Conservation (phyloP, 2,797 vertebrate species). For the Pogonophryne albipinna region DNA sequence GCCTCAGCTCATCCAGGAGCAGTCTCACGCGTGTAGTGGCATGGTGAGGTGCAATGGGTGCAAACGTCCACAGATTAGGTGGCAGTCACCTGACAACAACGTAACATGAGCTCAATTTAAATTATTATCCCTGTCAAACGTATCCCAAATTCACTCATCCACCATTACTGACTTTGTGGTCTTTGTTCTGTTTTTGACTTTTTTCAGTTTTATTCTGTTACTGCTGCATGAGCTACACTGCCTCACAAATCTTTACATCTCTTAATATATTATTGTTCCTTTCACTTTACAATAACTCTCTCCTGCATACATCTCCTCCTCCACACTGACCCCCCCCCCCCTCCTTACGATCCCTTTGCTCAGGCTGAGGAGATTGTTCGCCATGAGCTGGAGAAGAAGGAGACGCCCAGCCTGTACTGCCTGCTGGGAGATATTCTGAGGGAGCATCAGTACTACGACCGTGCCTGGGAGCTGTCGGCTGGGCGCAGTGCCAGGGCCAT, state of each 20-base stretch:
- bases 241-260: background rate
- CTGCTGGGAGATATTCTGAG: constrained; percentile 93
- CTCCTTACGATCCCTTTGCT: background rate
- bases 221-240: background rate
- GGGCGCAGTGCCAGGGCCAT: constrained; percentile 92
- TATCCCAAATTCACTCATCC: background rate
- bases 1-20: constrained; percentile 5
- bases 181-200: background rate
- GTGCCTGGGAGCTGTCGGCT: constrained; percentile 93
- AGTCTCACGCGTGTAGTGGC: constrained; percentile 20
- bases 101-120: constrained; percentile 12
- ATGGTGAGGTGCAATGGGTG: constrained; percentile 20
- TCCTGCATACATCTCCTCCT: background rate
- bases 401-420: constrained; percentile 91
- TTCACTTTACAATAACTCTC: background rate
- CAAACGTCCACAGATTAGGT: constrained; percentile 18
- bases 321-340: background rate
- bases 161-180: background rate
- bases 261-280: background rate
- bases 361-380: constrained; percentile 95
- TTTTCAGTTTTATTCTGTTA: background rate
- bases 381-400: constrained; percentile 91
- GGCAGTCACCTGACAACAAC: background rate
- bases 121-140: constrained; percentile 14
- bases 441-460: constrained; percentile 92